These are phyloP conservation scores for Lumbricus terrestris DNA, from an alignment of 2,888 invertebrate species.

Conservation along the genomic window DNA sequence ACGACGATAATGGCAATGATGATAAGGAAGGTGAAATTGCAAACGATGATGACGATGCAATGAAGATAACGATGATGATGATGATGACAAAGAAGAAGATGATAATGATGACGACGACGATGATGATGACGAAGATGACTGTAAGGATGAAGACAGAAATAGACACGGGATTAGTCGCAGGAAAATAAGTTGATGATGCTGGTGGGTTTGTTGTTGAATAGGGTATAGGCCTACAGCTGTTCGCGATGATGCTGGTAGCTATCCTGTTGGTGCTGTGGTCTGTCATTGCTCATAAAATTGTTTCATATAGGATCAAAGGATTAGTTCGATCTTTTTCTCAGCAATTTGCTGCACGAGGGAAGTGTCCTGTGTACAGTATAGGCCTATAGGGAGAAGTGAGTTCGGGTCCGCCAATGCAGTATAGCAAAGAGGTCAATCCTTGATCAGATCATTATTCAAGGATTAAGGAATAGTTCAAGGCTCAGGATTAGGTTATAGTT, in stretches of 20 bases:
- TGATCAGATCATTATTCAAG: too few species aligned
- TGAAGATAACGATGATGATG: background rate
- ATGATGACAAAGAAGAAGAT: background rate
- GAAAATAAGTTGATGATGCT: conserved; percentile 3
- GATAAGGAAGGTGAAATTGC: background rate
- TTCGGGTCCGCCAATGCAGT: too few species aligned
- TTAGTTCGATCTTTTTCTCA: too few species aligned
- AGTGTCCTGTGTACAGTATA: too few species aligned
- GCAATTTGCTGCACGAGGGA: too few species aligned
- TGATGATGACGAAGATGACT: background rate
- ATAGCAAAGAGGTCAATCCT: too few species aligned
- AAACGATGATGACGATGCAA: background rate
- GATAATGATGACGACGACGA: background rate
- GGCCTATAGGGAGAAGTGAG: too few species aligned
- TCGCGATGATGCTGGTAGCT: background rate
- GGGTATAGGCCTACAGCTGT: background rate
- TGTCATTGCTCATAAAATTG: background rate
- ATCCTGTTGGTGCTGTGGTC: background rate
- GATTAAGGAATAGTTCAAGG: too few species aligned
- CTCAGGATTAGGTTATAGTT: too few species aligned
- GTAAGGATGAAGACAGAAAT: background rate
- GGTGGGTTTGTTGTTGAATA: conserved; percentile 3
- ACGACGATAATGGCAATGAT: background rate
- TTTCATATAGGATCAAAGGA: too few species aligned
- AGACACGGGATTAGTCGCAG: background rate